phyloP scores from a whole-genome alignment of 2,888 invertebrate species.

The Ashinkailepas kermadecensis region DNA sequence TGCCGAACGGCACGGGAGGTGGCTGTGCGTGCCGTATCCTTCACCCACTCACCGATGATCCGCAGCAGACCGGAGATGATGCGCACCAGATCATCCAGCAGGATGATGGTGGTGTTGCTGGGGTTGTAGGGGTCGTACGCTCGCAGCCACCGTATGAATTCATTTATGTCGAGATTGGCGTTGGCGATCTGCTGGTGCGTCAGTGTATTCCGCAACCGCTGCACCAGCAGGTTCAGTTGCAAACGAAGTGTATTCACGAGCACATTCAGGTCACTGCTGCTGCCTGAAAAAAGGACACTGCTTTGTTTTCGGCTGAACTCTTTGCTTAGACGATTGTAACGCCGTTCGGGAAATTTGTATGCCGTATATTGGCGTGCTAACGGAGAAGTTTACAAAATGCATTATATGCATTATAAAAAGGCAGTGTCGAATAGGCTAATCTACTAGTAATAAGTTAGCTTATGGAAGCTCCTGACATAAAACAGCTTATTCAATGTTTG shows the following conservation, averaged over 20 bases:
- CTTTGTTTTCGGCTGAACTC: too few species aligned
- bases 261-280: not conserved
- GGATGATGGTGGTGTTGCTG: not conserved
- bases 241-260: not conserved
- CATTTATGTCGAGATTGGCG: not conserved
- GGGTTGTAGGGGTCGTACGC: not conserved
- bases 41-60: not conserved
- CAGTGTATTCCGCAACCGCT: not conserved
- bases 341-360: not conserved
- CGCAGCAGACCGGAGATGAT: not conserved
- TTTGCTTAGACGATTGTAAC: not conserved
- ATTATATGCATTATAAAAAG: too few species aligned
- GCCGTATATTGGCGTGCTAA: not conserved
- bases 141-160: not conserved
- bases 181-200: not conserved
- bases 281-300: not conserved
- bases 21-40: too few species aligned
- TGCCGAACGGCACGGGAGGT: too few species aligned
- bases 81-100: not conserved
- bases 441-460: too few species aligned
- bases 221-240: not conserved
- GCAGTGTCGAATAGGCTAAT: too few species aligned
- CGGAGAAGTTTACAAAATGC: too few species aligned
- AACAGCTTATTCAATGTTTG: too few species aligned
- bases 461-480: too few species aligned